These are phyloP conservation scores for Monochamus alternatus DNA, from an alignment of 2,888 invertebrate genomes.

Conservation along the genomic window DNA sequence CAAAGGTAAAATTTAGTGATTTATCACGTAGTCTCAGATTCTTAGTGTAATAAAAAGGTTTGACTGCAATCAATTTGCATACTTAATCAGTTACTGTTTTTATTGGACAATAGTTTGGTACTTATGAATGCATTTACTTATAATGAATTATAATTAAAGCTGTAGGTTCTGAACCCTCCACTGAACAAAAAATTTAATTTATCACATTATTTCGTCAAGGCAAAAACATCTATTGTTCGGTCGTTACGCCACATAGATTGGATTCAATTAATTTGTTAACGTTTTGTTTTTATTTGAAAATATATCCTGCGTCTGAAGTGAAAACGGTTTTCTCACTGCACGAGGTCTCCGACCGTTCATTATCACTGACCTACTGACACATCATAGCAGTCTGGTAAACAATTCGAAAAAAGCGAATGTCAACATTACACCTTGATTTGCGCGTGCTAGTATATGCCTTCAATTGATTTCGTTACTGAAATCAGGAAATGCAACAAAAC, in stretches of 20 bases:
- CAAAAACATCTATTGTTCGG: not conserved
- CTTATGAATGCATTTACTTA: too few relatives aligned
- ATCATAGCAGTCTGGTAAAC: slow-evolving; percentile 29
- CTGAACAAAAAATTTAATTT: too few relatives aligned
- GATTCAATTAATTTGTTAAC: not conserved
- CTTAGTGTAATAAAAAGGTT: too few relatives aligned
- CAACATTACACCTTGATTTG: slow-evolving; percentile 45
- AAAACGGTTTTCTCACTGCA: slow-evolving; percentile 7
- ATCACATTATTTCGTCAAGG: not conserved
- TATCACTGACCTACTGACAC: slow-evolving; percentile 41
- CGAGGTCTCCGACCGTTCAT: slow-evolving; percentile 29
- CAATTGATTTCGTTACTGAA: not conserved
- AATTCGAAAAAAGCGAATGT: slow-evolving; percentile 42
- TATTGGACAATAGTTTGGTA: too few relatives aligned
- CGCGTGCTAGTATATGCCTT: slow-evolving; percentile 37
- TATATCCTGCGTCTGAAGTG: slow-evolving; percentile 1
- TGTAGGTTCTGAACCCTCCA: too few relatives aligned
- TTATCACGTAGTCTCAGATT: too few relatives aligned
- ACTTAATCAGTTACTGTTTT: too few relatives aligned
- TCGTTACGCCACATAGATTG: not conserved
- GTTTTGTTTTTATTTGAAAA: slow-evolving; percentile 15
- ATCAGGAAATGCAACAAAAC: not conserved
- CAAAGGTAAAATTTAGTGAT: too few relatives aligned
- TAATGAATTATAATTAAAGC: too few relatives aligned
- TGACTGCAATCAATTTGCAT: too few relatives aligned